Percentiles rank a stretch among this genome's conserved stretches.
Conservation (phyloP, 2,888 invertebrate genomes). For the Metacarcinus magister region DNA sequence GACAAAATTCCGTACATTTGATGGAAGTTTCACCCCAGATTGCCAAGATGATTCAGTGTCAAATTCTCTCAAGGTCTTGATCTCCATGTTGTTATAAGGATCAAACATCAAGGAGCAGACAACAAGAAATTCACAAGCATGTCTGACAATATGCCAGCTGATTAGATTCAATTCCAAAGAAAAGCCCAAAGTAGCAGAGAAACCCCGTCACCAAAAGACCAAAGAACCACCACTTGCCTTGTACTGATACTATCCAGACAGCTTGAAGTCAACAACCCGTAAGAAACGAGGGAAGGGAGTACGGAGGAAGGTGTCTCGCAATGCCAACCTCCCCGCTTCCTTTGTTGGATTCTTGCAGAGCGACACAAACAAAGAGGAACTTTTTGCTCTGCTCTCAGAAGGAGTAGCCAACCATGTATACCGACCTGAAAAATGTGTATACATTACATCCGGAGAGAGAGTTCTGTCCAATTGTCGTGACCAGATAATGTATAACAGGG, state of each 20-base stretch:
- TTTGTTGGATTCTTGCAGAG: constrained; percentile 53
- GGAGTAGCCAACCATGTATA: constrained; percentile 56
- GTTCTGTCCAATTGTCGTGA: constrained; percentile 58
- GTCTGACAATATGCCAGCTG: no score
- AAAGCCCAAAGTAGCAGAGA: no score
- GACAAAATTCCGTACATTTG: no score
- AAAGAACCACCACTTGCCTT: background rate
- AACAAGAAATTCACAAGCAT: no score
- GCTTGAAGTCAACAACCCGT: constrained; percentile 60
- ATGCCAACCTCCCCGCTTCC: constrained; percentile 55
- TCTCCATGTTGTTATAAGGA: no score
- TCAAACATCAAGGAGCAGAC: no score
- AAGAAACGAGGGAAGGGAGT: constrained; percentile 59
- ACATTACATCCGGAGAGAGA: constrained; percentile 55
- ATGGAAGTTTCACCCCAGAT: no score
- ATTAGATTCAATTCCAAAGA: no score
- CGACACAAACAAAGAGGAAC: constrained; percentile 42
- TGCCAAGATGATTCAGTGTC: no score
- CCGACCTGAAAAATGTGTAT: constrained; percentile 53
- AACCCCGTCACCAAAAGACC: no score
- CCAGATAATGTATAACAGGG: no score
- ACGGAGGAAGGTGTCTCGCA: constrained; percentile 58
- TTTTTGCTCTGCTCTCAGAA: constrained; percentile 62
- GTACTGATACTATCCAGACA: constrained; percentile 57
- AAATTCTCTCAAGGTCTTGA: no score